Percentiles rank a stretch among this genome's conserved stretches.
phyloP scores from a whole-genome alignment of 2,113 vertebrate species.

The Xiphophorus maculatus region DNA sequence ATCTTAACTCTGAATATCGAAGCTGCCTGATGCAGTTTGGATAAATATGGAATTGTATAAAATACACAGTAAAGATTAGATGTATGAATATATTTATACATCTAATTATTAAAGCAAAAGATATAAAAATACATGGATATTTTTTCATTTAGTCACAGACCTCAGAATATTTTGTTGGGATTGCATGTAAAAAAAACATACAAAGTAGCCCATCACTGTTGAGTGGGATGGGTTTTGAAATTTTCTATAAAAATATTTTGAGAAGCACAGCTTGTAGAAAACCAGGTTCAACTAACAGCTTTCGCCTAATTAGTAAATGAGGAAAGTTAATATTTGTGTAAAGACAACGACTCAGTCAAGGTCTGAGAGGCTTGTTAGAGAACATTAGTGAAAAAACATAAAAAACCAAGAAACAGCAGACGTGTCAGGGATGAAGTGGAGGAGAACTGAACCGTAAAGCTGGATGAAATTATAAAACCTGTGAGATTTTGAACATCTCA shows the following conservation, averaged over 20 bases:
- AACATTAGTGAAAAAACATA: not conserved
- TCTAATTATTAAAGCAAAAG: not conserved
- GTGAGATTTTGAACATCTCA: too few relatives aligned
- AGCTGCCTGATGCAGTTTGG: not conserved
- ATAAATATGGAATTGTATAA: constrained; percentile 8
- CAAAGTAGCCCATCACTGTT: not conserved
- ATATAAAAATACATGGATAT: not conserved
- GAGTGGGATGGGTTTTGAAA: not conserved
- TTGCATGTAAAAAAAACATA: not conserved
- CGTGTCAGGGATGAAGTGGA: not conserved
- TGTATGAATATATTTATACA: too few relatives aligned
- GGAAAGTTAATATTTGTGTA: not conserved
- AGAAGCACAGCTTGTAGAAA: not conserved
- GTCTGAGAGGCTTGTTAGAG: not conserved
- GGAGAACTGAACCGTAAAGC: not conserved
- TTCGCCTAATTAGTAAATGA: not conserved
- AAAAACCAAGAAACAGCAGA: not conserved
- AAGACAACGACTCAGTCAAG: not conserved
- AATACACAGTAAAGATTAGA: not conserved
- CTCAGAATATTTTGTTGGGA: not conserved
- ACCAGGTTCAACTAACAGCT: not conserved
- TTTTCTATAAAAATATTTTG: not conserved
- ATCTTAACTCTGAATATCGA: constrained; percentile 12
- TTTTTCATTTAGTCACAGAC: not conserved
- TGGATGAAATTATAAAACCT: not conserved